phyloP scores from a whole-genome alignment of 1,140 invertebrate species.

The Panagrolaimus sp. region DNA sequence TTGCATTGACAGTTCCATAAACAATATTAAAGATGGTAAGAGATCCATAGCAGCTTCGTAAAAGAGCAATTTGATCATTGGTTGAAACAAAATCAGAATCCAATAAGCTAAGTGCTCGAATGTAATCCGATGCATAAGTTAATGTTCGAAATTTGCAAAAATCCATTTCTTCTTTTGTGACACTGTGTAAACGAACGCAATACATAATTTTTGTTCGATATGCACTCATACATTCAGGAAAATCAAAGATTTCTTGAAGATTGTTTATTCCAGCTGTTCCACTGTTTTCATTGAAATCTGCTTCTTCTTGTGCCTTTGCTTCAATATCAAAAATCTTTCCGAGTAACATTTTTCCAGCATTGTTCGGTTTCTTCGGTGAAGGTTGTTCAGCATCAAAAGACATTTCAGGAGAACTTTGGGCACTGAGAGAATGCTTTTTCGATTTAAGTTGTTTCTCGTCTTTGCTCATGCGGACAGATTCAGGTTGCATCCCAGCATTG shows the following conservation, averaged over 20 bases:
- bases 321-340: conserved; percentile 23
- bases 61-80: conserved; percentile 42
- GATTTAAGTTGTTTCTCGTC: conserved; percentile 1
- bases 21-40: conserved; percentile 50
- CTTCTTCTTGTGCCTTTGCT: conserved; percentile 27
- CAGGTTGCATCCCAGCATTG: conserved; percentile 64
- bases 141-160: conserved; percentile 47
- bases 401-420: not conserved
- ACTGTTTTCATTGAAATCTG: conserved; percentile 41
- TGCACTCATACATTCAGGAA: conserved; percentile 33
- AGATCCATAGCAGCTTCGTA: conserved; percentile 42
- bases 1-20: conserved; percentile 30
- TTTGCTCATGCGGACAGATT: conserved; percentile 43
- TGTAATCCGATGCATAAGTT: conserved; percentile 43
- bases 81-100: conserved; percentile 24
- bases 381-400: not conserved
- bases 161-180: conserved; percentile 49
- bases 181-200: conserved; percentile 43
- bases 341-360: conserved; percentile 7
- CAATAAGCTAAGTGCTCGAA: conserved; percentile 34
- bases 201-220: conserved; percentile 40
- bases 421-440: not conserved
- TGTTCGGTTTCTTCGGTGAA: not conserved
- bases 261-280: conserved; percentile 19
- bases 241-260: conserved; percentile 30